Conservation (phyloP, 2,113 vertebrate species). For the Machaerirhynchus nigripectus region DNA sequence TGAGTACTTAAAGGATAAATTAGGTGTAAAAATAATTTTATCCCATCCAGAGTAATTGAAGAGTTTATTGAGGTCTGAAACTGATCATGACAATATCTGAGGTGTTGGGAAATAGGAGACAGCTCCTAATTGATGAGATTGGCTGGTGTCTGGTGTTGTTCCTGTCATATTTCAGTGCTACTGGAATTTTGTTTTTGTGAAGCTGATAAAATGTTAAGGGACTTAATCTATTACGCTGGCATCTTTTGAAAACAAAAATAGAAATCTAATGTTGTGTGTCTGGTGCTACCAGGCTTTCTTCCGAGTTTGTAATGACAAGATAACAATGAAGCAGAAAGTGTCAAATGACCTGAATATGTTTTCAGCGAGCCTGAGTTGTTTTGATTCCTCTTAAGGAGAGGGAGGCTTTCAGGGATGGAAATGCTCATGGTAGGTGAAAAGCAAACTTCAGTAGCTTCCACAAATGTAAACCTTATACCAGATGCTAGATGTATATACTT, state of each 20-base stretch:
- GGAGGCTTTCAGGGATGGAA: background rate
- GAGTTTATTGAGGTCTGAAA: background rate
- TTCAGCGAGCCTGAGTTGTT: background rate
- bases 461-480: background rate
- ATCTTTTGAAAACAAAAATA: conserved; percentile 33
- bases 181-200: background rate
- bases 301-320: background rate
- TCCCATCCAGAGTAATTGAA: background rate
- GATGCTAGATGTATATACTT: background rate
- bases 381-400: background rate
- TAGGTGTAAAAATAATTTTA: background rate
- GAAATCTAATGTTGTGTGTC: background rate
- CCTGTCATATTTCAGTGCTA: background rate
- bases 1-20: background rate
- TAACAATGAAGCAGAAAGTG: background rate
- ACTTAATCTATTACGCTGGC: background rate
- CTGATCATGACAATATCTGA: background rate
- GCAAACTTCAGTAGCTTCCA: background rate
- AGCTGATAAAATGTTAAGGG: background rate
- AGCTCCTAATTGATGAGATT: background rate
- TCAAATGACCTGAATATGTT: conserved; percentile 4
- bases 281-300: conserved; percentile 4
- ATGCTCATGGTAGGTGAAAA: background rate
- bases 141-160: background rate
- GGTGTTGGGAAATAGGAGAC: background rate